These are phyloP conservation scores for Listrodromus nycthemerus DNA, from an alignment of 2,888 invertebrate genomes.

Conservation along the genomic window DNA sequence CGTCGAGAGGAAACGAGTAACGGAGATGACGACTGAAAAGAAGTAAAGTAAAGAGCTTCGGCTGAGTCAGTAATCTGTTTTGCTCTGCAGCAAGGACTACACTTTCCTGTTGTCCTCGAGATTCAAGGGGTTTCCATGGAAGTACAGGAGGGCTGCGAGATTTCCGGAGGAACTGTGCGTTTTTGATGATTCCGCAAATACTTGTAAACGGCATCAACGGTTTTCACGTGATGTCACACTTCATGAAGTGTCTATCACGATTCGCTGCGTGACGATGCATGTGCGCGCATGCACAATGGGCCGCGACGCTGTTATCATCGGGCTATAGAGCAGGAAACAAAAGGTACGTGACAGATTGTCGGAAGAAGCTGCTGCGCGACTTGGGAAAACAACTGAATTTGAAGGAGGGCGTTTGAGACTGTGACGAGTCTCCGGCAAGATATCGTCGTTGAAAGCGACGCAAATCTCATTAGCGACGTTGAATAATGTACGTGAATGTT, in stretches of 20 bases:
- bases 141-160: not conserved
- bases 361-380: slow-evolving; percentile 1
- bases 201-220: not conserved
- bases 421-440: not conserved
- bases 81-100: no score
- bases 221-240: not conserved
- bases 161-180: not conserved
- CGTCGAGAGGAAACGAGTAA: slow-evolving; percentile 7
- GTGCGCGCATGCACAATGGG: not conserved
- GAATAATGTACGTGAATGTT: slow-evolving; percentile 4
- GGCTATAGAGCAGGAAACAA: not conserved
- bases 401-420: not conserved
- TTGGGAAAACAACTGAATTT: not conserved
- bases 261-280: not conserved
- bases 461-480: slow-evolving; percentile 22
- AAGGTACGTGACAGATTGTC: not conserved
- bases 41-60: not conserved
- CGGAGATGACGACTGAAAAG: not conserved
- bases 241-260: not conserved
- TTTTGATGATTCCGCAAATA: not conserved
- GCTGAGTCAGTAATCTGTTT: not conserved
- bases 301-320: not conserved
- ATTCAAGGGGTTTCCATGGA: not conserved
- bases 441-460: slow-evolving; percentile 8
- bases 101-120: no score